These are phyloP conservation scores for Conchocele bisecta DNA, from an alignment of 2,888 invertebrate species.

Conservation along the genomic window DNA sequence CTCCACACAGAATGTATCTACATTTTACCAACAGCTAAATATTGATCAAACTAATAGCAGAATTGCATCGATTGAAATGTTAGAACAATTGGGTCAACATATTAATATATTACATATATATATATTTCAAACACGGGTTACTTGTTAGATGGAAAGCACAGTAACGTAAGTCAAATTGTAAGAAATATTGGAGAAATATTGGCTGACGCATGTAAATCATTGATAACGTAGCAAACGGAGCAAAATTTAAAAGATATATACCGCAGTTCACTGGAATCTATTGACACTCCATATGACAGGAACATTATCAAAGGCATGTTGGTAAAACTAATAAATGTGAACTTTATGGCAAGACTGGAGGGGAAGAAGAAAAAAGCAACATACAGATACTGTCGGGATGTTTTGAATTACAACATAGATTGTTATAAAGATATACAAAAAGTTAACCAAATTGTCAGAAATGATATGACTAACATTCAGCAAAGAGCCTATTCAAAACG, in stretches of 20 bases:
- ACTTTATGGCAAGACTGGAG: conserved; percentile 1
- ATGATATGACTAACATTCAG: background rate
- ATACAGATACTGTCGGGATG: background rate
- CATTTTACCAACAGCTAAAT: background rate
- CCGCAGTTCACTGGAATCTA: background rate
- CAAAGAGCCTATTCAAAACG: background rate
- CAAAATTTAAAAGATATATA: background rate
- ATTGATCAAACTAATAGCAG: background rate
- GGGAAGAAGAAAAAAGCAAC: background rate
- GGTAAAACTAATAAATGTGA: background rate
- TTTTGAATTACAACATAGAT: background rate
- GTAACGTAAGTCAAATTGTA: background rate
- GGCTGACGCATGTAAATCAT: background rate
- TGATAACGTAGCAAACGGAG: background rate
- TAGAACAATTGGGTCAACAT: background rate
- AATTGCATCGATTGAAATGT: background rate
- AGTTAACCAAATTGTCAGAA: too few relatives aligned
- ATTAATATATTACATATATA: conserved; percentile 1
- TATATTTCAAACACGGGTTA: conserved; percentile 3
- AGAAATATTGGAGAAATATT: background rate
- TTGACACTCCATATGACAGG: background rate
- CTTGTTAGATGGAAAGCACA: background rate
- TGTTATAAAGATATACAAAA: background rate
- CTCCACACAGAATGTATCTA: background rate
- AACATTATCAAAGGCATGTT: conserved; percentile 3